phyloP scores from a whole-genome alignment of 2,888 invertebrate species.

The Rhagonycha lutea region DNA sequence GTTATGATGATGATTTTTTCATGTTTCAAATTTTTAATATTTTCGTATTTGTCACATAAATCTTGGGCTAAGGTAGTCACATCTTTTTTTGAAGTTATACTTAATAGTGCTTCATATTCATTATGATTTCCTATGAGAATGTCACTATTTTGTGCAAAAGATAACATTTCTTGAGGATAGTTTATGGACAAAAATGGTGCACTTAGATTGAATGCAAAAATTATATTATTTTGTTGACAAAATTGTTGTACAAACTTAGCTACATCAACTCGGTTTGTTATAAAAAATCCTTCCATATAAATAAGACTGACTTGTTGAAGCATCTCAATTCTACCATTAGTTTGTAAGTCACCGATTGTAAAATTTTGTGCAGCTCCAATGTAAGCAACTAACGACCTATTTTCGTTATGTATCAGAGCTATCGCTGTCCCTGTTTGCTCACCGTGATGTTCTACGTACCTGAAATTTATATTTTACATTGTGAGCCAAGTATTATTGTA shows the following conservation, averaged over 20 bases:
- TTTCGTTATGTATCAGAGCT: constrained; percentile 55
- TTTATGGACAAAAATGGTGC: constrained; percentile 59
- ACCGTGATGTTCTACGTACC: constrained; percentile 45
- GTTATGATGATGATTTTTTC: constrained; percentile 66
- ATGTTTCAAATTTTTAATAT: constrained; percentile 31
- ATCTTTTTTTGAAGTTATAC: constrained; percentile 40
- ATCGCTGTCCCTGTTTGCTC: constrained; percentile 59
- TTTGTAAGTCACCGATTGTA: constrained; percentile 45
- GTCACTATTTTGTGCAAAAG: constrained; percentile 55
- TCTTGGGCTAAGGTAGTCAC: constrained; percentile 36
- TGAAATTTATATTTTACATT: constrained; percentile 23
- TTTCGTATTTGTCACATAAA: constrained; percentile 30
- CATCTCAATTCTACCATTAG: constrained; percentile 32
- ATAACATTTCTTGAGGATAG: constrained; percentile 51
- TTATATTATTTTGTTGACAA: constrained; percentile 48
- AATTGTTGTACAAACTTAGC: constrained; percentile 55
- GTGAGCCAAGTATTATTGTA: background rate
- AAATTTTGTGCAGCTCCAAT: constrained; percentile 60
- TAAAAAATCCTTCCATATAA: constrained; percentile 64
- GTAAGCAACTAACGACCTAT: constrained; percentile 59
- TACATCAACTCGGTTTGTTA: constrained; percentile 57
- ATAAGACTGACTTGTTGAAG: constrained; percentile 46
- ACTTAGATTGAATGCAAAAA: constrained; percentile 60
- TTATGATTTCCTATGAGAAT: constrained; percentile 62
- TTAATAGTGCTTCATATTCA: constrained; percentile 58